Evolutionary conservation across 2,888 invertebrate genomes (phyloP).

Genomic region (Drosophila bunnanda): DNA sequence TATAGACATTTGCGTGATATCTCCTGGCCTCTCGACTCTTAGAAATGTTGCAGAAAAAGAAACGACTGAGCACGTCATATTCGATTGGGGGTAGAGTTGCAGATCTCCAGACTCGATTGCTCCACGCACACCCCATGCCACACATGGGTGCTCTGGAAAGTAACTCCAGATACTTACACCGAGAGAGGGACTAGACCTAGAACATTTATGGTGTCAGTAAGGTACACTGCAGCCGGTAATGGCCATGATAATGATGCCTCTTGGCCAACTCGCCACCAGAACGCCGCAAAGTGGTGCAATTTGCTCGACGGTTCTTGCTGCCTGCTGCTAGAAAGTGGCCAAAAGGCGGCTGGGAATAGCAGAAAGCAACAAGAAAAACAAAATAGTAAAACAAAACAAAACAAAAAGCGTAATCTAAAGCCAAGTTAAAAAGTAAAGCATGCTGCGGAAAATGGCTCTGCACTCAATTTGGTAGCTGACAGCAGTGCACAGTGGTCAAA

Average conservation of each 20-base stretch:
- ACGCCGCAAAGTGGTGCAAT: slow-evolving; percentile 79
- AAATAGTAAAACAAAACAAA: neutral
- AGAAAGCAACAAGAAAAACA: neutral
- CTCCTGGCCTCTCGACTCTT: slow-evolving; percentile 13
- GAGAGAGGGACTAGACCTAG: slow-evolving; percentile 13
- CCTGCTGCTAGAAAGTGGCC: slow-evolving; percentile 75
- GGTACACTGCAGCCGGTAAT: slow-evolving; percentile 78
- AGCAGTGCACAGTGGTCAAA: slow-evolving; percentile 23
- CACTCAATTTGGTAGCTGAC: slow-evolving; percentile 81
- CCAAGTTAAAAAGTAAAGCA: slow-evolving; percentile 69
- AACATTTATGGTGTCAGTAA: slow-evolving; percentile 79
- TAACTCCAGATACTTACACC: slow-evolving; percentile 22
- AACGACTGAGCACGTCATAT: slow-evolving; percentile 30
- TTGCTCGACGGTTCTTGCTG: slow-evolving; percentile 57
- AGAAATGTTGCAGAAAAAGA: slow-evolving; percentile 34
- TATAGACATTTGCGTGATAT: slow-evolving; percentile 18
- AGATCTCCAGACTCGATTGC: slow-evolving; percentile 23
- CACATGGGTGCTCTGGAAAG: slow-evolving; percentile 19
- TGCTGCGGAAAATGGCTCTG: slow-evolving; percentile 77
- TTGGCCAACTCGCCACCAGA: slow-evolving; percentile 56
- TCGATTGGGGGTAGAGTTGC: slow-evolving; percentile 48
- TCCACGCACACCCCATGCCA: slow-evolving; percentile 14
- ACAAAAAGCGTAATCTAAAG: slow-evolving; percentile 32
- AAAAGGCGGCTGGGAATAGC: slow-evolving; percentile 63
- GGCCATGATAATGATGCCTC: slow-evolving; percentile 73